A percentile compares a stretch with the other conserved stretches of the same genome.
Conservation (phyloP, 2,797 vertebrate genomes). For the Protosalanx chinensis region DNA sequence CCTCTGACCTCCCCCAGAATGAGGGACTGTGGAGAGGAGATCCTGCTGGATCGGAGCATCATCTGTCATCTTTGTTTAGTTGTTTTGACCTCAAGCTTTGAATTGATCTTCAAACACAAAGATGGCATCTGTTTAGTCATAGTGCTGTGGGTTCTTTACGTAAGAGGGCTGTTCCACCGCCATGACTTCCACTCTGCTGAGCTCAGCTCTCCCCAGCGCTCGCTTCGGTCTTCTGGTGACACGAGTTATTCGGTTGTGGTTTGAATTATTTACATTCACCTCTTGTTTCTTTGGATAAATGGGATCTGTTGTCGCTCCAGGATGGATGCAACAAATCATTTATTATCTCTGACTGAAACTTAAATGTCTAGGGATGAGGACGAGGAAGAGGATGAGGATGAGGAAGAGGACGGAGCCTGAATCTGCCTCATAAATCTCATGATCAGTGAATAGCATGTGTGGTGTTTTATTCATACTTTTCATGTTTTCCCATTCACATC, state of each 20-base stretch:
- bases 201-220: slow-evolving; percentile 15
- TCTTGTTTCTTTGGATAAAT: slow-evolving; percentile 55
- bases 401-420: slow-evolving; percentile 30
- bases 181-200: not conserved
- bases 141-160: slow-evolving; percentile 39
- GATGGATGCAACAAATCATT: slow-evolving; percentile 40
- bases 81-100: slow-evolving; percentile 28
- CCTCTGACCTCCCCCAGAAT: slow-evolving; percentile 37
- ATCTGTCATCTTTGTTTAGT: slow-evolving; percentile 32
- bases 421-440: slow-evolving; percentile 31
- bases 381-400: too few relatives aligned
- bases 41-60: slow-evolving; percentile 29
- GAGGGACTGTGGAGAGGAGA: slow-evolving; percentile 9
- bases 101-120: slow-evolving; percentile 27
- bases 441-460: slow-evolving; percentile 35
- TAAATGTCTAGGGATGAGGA: slow-evolving; percentile 41
- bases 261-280: slow-evolving; percentile 64
- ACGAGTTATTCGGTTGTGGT: slow-evolving; percentile 55
- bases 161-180: slow-evolving; percentile 20
- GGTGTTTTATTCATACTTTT: slow-evolving; percentile 60
- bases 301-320: slow-evolving; percentile 56
- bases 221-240: slow-evolving; percentile 49
- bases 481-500: slow-evolving; percentile 42
- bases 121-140: slow-evolving; percentile 42
- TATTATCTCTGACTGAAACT: slow-evolving; percentile 45